Base-by-base conservation (phyloP, 1,140 invertebrate genomes). In the Trichonephila inaurata region DNA sequence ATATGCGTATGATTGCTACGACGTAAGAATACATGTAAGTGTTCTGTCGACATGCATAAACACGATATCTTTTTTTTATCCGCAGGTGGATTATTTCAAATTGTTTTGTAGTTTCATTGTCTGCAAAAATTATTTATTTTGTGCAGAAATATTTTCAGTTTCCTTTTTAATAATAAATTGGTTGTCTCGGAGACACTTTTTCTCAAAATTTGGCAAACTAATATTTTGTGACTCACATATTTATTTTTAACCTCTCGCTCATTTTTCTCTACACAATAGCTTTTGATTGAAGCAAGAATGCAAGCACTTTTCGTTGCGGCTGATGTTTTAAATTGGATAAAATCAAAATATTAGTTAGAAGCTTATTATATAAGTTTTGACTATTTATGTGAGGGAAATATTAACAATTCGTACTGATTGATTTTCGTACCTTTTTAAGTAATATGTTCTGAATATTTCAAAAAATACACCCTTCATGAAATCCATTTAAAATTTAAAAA, bases 201-300 rank as follows among this genome's bases (percentile, higher is more conserved):
- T 66, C 86, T 33, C 62, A 28, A 58, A 83, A 83, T 24, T n/a
- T 64, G 14, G 28, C 86, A 40, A 64, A 40, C 40, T 64, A 61
- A 88, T 88, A 88, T n/a, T 88, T 88, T 88, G 86, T 88, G 14
- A 66, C 61, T 21, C 66, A 64, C 60, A 8, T 87, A 85, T 85
- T 85, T 2, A 5, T 24, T 19, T 21, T 85, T 85, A 60, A 85
- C 60, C 82, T 8, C 19, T 85, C 82, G 24, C 60, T 24, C 60
- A n/a, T n/a, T n/a, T n/a, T n/a, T n/a, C n/a, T 24, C 21, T 82
- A 21, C n/a, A 60, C 28, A 28, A 85, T 60, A 44, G 33, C 33
- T 40, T 77, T 85, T 24, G n/a, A 19, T 6, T 18, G n/a, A 51
- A 21, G 24, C 24, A 60, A 85, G 58, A 51, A 28, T 85, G 18